phyloP scores from a whole-genome alignment of 1,140 invertebrate genomes.

The Drosophila bifasciata region DNA sequence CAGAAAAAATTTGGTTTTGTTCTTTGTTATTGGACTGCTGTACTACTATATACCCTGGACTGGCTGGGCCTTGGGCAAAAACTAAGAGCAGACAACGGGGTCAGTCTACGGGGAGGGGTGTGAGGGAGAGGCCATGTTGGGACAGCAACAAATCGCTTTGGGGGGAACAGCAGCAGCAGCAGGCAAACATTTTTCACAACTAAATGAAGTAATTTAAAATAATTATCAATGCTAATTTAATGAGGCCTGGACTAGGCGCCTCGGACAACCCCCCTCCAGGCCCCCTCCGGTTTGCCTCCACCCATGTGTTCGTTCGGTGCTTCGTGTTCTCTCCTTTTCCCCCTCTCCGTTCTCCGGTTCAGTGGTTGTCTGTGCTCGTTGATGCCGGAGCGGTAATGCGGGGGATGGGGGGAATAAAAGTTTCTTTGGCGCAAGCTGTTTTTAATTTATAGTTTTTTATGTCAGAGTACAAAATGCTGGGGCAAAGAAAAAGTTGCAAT shows the following conservation, averaged over 20 bases:
- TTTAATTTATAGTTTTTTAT: slow-evolving; percentile 64
- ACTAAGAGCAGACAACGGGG: slow-evolving; percentile 2
- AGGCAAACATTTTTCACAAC: slow-evolving; percentile 76
- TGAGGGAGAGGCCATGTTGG: not conserved
- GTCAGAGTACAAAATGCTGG: slow-evolving; percentile 3
- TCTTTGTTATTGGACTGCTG: no score
- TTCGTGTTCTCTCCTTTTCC: not conserved
- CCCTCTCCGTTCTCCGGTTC: not conserved
- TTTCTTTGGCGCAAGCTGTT: slow-evolving; percentile 28
- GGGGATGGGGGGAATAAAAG: slow-evolving; percentile 4
- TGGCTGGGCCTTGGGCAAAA: no score
- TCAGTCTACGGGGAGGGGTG: not conserved
- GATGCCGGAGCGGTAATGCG: not conserved
- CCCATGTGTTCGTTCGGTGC: slow-evolving; percentile 11
- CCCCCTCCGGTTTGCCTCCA: not conserved
- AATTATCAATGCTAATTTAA: slow-evolving; percentile 82
- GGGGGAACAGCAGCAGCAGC: slow-evolving; percentile 37
- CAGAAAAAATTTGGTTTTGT: no score
- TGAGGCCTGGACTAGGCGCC: slow-evolving; percentile 47
- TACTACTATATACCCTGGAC: no score
- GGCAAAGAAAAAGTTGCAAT: slow-evolving; percentile 45
- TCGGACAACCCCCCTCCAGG: not conserved
- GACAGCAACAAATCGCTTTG: slow-evolving; percentile 67
- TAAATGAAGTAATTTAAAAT: slow-evolving; percentile 82
- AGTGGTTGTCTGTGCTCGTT: not conserved